These are phyloP conservation scores for Rana temporaria DNA, from an alignment of 2,113 vertebrate genomes.

Conservation along the genomic window DNA sequence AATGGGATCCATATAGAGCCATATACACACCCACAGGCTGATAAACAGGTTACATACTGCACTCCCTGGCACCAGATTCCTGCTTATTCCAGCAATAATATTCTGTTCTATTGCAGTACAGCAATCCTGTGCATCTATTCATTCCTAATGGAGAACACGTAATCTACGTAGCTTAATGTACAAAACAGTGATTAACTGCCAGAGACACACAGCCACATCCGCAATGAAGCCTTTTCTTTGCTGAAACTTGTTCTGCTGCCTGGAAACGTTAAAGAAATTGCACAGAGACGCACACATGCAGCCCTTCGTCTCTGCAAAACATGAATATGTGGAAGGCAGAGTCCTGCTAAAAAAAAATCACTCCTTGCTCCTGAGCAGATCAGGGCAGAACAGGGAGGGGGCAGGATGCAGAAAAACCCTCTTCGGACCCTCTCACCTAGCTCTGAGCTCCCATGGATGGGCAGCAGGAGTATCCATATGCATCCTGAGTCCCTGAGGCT, in stretches of 20 bases:
- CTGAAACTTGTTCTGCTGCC: not conserved
- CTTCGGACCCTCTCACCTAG: conserved; percentile 73
- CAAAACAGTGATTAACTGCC: conserved; percentile 29
- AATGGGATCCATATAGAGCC: not conserved
- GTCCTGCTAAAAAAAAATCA: not conserved
- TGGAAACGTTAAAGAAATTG: not conserved
- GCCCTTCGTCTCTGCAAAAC: not conserved
- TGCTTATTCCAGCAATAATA: conserved; percentile 20
- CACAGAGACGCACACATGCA: not conserved
- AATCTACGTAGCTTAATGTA: conserved; percentile 28
- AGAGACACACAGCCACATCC: conserved; percentile 22
- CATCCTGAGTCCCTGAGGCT: conserved; percentile 72
- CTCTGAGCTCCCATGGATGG: conserved; percentile 74
- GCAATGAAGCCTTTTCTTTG: not conserved
- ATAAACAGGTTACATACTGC: conserved; percentile 1
- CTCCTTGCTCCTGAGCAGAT: not conserved
- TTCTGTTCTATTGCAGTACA: conserved; percentile 3
- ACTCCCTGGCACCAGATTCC: not conserved
- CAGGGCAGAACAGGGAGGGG: not conserved
- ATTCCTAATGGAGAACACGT: conserved; percentile 13
- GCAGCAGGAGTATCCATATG: conserved; percentile 68
- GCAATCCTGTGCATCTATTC: not conserved
- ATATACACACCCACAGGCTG: not conserved
- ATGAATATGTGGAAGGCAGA: not conserved
- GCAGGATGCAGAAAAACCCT: not conserved